Conservation (phyloP, 1,140 invertebrate genomes). For the Ylistrum balloti region DNA sequence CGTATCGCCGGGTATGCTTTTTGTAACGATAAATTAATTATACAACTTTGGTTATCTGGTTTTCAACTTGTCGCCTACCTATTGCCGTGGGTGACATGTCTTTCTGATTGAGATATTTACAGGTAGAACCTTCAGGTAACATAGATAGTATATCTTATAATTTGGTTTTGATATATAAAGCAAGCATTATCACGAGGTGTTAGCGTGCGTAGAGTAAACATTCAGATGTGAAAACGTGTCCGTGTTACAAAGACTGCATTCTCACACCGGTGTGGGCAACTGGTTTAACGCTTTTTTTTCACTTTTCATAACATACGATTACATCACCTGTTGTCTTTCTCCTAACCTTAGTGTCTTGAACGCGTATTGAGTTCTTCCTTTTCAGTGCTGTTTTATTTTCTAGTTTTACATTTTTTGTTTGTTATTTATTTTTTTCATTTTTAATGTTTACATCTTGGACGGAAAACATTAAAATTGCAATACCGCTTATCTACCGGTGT, state of each 20-base stretch:
- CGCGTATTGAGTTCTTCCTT: not conserved
- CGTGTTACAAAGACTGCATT: not conserved
- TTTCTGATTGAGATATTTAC: constrained; percentile 1
- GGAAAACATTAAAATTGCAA: not conserved
- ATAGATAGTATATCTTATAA: constrained; percentile 36
- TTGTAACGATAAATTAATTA: constrained; percentile 36
- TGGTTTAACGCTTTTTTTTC: not conserved
- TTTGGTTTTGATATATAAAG: not conserved
- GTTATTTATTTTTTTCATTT: not conserved
- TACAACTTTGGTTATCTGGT: not conserved
- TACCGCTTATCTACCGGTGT: not conserved
- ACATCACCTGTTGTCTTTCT: not conserved
- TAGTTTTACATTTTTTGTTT: not conserved
- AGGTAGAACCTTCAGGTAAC: not conserved
- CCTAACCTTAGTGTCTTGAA: not conserved
- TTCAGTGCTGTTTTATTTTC: too few species aligned
- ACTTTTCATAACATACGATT: not conserved
- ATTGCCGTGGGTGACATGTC: not conserved
- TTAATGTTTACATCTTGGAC: not conserved
- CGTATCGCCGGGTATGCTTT: constrained; percentile 8
- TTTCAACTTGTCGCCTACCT: not conserved
- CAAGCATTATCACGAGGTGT: not conserved
- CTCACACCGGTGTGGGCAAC: not conserved
- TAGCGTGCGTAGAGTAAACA: not conserved
- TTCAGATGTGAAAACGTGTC: not conserved